These are phyloP conservation scores for Neodiprion virginianus DNA, from an alignment of 1,140 invertebrate genomes.

Conservation along the genomic window DNA sequence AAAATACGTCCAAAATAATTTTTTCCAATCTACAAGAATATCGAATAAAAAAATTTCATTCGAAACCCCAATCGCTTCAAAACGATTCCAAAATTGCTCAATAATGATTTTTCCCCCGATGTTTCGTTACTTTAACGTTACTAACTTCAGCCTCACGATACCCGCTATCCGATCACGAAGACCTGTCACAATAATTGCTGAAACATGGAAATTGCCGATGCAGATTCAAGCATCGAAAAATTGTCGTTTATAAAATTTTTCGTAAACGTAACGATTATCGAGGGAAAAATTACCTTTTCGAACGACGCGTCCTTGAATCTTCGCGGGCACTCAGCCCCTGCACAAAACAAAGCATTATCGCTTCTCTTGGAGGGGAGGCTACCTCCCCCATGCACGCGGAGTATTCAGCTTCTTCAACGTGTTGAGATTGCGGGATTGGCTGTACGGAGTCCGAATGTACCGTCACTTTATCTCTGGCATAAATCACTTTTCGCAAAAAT, in stretches of 20 bases:
- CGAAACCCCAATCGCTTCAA: too few relatives aligned
- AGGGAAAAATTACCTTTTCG: constrained; percentile 47
- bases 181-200: too few relatives aligned
- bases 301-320: constrained; percentile 46
- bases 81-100: too few relatives aligned
- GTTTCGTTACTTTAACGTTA: too few relatives aligned
- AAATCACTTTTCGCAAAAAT: constrained; percentile 7
- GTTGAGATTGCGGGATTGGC: background rate
- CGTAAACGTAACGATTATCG: background rate
- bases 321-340: constrained; percentile 51
- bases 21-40: too few relatives aligned
- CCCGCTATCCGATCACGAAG: too few relatives aligned
- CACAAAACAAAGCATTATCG: constrained; percentile 57
- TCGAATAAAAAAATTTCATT: too few relatives aligned
- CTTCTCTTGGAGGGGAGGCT: constrained; percentile 34
- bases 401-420: background rate
- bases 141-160: too few relatives aligned
- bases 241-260: too few relatives aligned
- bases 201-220: background rate
- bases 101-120: too few relatives aligned
- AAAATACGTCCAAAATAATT: too few relatives aligned
- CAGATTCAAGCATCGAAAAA: constrained; percentile 8
- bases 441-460: background rate
- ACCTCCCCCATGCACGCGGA: constrained; percentile 44
- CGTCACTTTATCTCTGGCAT: constrained; percentile 4